phyloP scores from a whole-genome alignment of 2,113 vertebrate genomes.

The Gymnocephalus cernua region DNA sequence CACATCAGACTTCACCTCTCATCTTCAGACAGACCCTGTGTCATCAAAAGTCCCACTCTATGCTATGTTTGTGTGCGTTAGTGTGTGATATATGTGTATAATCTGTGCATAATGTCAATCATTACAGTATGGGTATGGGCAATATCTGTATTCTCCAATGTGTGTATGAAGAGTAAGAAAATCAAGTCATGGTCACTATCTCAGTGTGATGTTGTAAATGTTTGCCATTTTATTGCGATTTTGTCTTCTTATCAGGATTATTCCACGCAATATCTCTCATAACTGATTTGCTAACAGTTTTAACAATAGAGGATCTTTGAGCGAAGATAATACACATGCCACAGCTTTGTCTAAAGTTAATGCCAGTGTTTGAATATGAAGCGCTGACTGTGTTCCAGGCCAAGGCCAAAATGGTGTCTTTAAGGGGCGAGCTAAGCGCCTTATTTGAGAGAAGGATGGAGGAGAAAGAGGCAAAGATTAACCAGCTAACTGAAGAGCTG shows the following conservation, averaged over 20 bases:
- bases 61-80: not conserved
- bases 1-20: not conserved
- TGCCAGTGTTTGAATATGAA: constrained; percentile 4
- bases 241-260: not conserved
- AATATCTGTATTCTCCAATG: not conserved
- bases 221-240: not conserved
- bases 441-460: constrained; percentile 18
- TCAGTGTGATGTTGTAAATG: not conserved
- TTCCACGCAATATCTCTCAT: not conserved
- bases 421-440: constrained; percentile 26
- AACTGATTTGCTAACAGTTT: not conserved
- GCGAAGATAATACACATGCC: not conserved
- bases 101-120: not conserved
- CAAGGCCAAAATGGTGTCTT: constrained; percentile 37
- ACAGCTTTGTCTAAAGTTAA: not conserved
- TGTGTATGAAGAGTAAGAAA: not conserved
- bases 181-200: not conserved
- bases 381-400: constrained; percentile 41
- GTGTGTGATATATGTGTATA: not conserved
- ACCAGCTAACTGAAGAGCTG: constrained; percentile 23
- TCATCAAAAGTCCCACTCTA: constrained; percentile 5
- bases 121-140: not conserved
- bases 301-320: not conserved
- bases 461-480: constrained; percentile 26
- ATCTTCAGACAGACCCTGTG: not conserved